Evolutionary conservation across 1,140 invertebrate genomes (phyloP).

Genomic region (Scaptomyza graminum): DNA sequence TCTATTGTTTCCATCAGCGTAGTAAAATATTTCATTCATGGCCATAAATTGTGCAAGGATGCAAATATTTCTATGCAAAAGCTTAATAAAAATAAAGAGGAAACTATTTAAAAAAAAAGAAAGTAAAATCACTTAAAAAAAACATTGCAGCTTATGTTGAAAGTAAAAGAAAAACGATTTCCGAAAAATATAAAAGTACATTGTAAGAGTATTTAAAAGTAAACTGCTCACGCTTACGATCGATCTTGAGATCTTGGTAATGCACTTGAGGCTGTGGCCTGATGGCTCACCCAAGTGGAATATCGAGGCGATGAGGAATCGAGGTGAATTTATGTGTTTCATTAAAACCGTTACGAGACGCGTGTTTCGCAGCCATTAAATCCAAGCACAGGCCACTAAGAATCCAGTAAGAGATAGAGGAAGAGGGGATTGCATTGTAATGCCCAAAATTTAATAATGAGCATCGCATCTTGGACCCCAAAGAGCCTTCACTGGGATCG

Average conservation of each 20-base stretch:
- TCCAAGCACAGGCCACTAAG: conserved; percentile 26
- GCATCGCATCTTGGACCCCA: conserved; percentile 27
- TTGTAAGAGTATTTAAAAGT: too few species aligned
- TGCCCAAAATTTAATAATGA: conserved; percentile 68
- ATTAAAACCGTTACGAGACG: conserved; percentile 76
- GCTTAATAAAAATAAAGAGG: background rate
- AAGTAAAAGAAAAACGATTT: conserved; percentile 29
- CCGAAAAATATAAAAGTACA: background rate
- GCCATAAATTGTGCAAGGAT: conserved; percentile 73
- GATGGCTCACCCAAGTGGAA: conserved; percentile 63
- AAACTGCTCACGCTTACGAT: too few species aligned
- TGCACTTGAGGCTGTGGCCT: too few species aligned
- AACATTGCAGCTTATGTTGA: conserved; percentile 2
- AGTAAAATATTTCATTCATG: conserved; percentile 75
- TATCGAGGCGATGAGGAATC: conserved; percentile 50
- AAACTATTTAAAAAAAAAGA: conserved; percentile 1
- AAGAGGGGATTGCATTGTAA: conserved; percentile 35
- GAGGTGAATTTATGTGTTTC: conserved; percentile 76
- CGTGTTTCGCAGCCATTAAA: conserved; percentile 72
- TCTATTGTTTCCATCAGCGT: conserved; percentile 74
- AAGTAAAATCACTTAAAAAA: too few species aligned
- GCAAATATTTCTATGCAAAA: conserved; percentile 30
- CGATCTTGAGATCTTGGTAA: background rate
- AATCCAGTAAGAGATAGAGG: conserved; percentile 11
- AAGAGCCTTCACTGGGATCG: background rate